Evolutionary conservation across 2,797 vertebrate genomes (phyloP), one percentile per base, ranked within the genome.

Genomic region (Enoplosus armatus): DNA sequence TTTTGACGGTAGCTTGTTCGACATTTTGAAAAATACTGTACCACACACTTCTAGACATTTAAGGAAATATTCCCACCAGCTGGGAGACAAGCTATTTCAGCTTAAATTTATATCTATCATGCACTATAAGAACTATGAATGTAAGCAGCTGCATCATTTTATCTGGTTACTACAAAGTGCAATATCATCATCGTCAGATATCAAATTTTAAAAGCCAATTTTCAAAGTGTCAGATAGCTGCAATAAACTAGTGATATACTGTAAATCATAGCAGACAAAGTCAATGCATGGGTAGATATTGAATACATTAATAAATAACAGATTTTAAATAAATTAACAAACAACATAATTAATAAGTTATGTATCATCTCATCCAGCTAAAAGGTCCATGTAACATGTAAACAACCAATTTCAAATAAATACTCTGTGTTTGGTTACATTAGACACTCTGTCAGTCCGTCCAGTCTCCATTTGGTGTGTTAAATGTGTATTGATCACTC

Each of bases 241-340:
- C 86, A 71, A 85, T 37, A 79, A 87, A 72, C 63, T 73, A 16
- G 24, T 78, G 78, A 87, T 67, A 67, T 59, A 86, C 79, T 59
- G 71, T 60, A 75, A 86, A 86, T 83, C 31, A 85, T 55, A 77
- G 72, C 66, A 58, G 71, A 85, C 43, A 71, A 85, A 55, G 59
- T 69, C 6, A 4, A 68, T 58, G 53, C 62, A 64, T 72, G 72
- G 75, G 67, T 75, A 86, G 59, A 86, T 85, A 88, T 59, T 58
- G 51, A 87, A 90, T 89, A 85, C 88, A 88, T 87, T 12, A 89
- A 92, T 90, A 93, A 89, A 90, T 91, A 90, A 84, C 59, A 79
- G 22, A 51, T 65, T 77, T 85, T 76, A 83, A 91, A 92, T 87
- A 90, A 93, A 91, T 85, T 10, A 89, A 89, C 72, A 81, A 88